Percentiles rank a stretch among this genome's conserved stretches.
Evolutionary conservation across 1,140 invertebrate species (phyloP).

Genomic region (Drosophila virilis): DNA sequence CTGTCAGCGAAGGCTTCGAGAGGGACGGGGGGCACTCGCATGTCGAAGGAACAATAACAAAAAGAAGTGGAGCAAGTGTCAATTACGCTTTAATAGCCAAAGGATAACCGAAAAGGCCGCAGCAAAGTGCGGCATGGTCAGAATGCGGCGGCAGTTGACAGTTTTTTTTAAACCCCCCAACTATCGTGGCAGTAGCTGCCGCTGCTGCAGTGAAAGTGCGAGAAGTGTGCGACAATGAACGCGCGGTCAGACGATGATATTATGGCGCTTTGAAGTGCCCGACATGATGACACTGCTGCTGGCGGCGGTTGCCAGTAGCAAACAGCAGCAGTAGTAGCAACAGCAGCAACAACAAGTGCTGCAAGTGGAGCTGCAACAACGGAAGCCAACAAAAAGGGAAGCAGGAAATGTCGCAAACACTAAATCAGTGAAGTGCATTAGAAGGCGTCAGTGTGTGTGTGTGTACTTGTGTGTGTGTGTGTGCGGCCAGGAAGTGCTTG

Average conservation of each 20-base stretch:
- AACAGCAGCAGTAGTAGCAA: slow-evolving; percentile 3
- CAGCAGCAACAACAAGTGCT: slow-evolving; percentile 17
- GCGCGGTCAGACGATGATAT: slow-evolving; percentile 70
- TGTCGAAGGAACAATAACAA: slow-evolving; percentile 22
- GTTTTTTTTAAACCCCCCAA: slow-evolving; percentile 11
- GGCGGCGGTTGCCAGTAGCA: slow-evolving; percentile 39
- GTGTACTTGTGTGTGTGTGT: slow-evolving; percentile 21
- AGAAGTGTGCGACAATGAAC: slow-evolving; percentile 65
- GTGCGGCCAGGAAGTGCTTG: slow-evolving; percentile 51
- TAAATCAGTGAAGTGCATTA: slow-evolving; percentile 80
- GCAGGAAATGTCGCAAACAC: slow-evolving; percentile 76
- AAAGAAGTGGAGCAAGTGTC: slow-evolving; percentile 63
- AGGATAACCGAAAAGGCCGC: slow-evolving; percentile 78
- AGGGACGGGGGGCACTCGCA: not conserved
- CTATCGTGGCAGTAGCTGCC: slow-evolving; percentile 13
- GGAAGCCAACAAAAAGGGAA: slow-evolving; percentile 69
- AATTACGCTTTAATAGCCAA: slow-evolving; percentile 79
- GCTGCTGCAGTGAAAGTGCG: slow-evolving; percentile 60
- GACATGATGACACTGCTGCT: slow-evolving; percentile 49
- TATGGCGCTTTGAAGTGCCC: slow-evolving; percentile 71
- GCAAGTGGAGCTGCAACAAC: slow-evolving; percentile 15
- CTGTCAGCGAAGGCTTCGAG: not conserved
- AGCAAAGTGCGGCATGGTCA: slow-evolving; percentile 77
- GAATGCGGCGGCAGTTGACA: slow-evolving; percentile 27
- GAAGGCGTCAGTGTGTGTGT: slow-evolving; percentile 5